Conservation (phyloP, 2,113 vertebrate species). For the Chelonoidis abingdonii region DNA sequence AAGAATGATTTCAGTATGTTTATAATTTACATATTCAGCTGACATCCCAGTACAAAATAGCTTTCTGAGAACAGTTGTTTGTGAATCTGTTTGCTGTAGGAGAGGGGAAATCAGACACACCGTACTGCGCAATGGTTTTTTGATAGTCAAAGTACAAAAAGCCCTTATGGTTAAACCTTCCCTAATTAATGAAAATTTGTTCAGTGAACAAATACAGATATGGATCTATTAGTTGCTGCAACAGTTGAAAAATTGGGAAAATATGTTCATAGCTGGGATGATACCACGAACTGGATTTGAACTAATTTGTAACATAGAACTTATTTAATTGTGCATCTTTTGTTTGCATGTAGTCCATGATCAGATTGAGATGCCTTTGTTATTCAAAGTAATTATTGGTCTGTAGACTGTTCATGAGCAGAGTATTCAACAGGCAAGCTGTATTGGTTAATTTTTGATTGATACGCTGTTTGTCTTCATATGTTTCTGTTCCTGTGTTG, state of each 20-base stretch:
- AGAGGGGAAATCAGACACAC: background rate
- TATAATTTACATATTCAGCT: background rate
- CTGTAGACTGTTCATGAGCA: background rate
- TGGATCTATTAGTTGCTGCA: background rate
- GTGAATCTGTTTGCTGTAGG: background rate
- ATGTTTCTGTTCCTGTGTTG: background rate
- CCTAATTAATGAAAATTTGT: background rate
- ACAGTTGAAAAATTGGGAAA: background rate
- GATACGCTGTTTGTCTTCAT: background rate
- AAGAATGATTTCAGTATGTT: background rate
- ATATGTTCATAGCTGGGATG: background rate
- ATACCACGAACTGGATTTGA: background rate
- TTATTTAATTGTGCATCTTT: background rate
- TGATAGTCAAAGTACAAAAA: background rate
- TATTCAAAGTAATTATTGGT: background rate
- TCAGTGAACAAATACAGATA: background rate
- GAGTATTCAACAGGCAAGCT: background rate
- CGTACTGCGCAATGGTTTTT: background rate
- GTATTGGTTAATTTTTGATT: background rate
- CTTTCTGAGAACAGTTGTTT: background rate
- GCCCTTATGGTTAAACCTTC: background rate
- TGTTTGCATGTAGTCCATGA: background rate
- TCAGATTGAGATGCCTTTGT: rapidly evolving
- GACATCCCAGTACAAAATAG: background rate
- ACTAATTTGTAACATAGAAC: background rate